Percentiles rank a stretch among this genome's conserved stretches.
Conservation (phyloP, 2,888 invertebrate genomes). For the Diadegma fenestrale region DNA sequence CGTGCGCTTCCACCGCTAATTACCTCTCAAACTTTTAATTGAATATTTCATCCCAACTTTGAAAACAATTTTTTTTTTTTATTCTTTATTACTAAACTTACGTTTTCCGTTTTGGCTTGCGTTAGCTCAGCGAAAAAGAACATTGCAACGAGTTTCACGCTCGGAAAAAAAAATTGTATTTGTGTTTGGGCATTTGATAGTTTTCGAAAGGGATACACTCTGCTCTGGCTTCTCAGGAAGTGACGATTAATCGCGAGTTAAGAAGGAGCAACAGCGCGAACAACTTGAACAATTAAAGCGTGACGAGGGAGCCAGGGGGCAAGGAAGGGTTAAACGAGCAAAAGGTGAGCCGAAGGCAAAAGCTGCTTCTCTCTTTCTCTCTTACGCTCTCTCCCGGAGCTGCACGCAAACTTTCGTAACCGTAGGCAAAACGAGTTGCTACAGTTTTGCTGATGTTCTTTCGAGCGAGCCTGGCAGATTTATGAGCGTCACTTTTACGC, state of each 20-base stretch:
- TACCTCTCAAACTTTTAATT: slow-evolving; percentile 53
- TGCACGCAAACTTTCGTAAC: slow-evolving; percentile 58
- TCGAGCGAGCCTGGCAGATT: slow-evolving; percentile 61
- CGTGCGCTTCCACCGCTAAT: slow-evolving; percentile 33
- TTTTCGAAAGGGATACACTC: not conserved
- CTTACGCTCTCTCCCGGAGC: not conserved
- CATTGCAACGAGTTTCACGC: not conserved
- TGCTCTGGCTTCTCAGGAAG: slow-evolving; percentile 1
- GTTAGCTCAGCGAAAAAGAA: not conserved
- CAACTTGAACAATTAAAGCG: slow-evolving; percentile 62
- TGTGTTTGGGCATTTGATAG: slow-evolving; percentile 28
- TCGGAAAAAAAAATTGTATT: slow-evolving; percentile 2
- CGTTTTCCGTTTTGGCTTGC: not conserved
- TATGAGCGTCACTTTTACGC: slow-evolving; percentile 61
- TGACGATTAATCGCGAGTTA: slow-evolving; percentile 52
- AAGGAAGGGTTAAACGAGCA: slow-evolving; percentile 20
- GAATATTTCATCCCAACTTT: slow-evolving; percentile 28
- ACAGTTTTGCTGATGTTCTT: slow-evolving; percentile 33
- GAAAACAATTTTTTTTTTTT: not conserved
- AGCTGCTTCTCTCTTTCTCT: not conserved
- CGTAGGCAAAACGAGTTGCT: slow-evolving; percentile 16
- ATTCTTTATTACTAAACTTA: not conserved
- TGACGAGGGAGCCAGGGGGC: slow-evolving; percentile 43
- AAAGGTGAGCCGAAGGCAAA: slow-evolving; percentile 34
- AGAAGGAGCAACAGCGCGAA: slow-evolving; percentile 33